These are phyloP conservation scores for Pithys albifrons DNA, from an alignment of 2,113 vertebrate genomes.

Conservation along the genomic window DNA sequence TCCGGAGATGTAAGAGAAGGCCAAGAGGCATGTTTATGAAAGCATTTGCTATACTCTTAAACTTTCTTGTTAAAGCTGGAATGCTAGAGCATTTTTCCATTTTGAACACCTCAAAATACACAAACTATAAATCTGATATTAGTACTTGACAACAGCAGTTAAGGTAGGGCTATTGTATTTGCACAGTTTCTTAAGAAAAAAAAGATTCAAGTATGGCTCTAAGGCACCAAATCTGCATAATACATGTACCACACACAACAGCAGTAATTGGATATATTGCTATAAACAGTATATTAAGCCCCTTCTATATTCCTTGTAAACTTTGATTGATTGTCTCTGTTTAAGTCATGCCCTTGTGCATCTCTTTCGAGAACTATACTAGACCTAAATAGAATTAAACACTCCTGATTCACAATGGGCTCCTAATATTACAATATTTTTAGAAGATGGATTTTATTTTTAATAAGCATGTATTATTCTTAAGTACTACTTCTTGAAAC, in stretches of 20 bases:
- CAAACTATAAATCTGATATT: slow-evolving; percentile 67
- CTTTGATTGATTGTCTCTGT: slow-evolving; percentile 70
- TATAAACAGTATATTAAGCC: slow-evolving; percentile 24
- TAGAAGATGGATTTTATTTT: not conserved
- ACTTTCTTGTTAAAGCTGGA: not conserved
- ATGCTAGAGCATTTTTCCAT: not conserved
- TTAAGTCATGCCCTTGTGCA: not conserved
- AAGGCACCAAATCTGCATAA: not conserved
- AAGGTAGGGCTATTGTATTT: slow-evolving; percentile 65
- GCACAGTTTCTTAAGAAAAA: slow-evolving; percentile 20
- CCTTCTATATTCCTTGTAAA: slow-evolving; percentile 48
- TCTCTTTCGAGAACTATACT: not conserved
- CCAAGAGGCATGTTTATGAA: not conserved
- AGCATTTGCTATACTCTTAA: not conserved
- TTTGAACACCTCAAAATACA: slow-evolving; percentile 30
- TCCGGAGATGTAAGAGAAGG: not conserved
- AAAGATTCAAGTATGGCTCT: not conserved
- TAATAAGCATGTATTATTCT: not conserved
- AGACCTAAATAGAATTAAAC: not conserved
- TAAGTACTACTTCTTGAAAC: not conserved
- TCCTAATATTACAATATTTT: not conserved
- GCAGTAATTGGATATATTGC: slow-evolving; percentile 28
- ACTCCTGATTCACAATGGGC: not conserved
- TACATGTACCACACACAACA: not conserved
- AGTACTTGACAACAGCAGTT: slow-evolving; percentile 71